These are phyloP conservation scores for Stenurella melanura DNA, from an alignment of 2,888 invertebrate species.

Conservation along the genomic window DNA sequence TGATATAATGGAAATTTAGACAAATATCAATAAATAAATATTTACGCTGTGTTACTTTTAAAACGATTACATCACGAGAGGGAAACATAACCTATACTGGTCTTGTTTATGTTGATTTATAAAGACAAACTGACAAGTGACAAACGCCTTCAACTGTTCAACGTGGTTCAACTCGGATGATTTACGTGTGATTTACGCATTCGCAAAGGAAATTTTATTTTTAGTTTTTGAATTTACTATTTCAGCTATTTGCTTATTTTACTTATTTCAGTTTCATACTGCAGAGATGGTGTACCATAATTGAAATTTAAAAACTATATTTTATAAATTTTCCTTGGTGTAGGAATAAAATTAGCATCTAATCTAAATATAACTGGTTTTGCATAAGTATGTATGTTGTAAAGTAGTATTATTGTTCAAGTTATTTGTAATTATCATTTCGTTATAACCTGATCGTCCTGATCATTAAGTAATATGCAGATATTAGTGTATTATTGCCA, in stretches of 20 bases:
- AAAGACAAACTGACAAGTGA: slow-evolving; percentile 12
- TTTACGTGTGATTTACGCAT: slow-evolving; percentile 2
- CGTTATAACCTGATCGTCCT: too few relatives aligned
- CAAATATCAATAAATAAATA: slow-evolving; percentile 60
- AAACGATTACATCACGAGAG: slow-evolving; percentile 60
- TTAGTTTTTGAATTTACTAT: not conserved
- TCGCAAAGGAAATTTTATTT: not conserved
- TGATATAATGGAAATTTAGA: slow-evolving; percentile 43
- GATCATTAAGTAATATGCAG: too few relatives aligned
- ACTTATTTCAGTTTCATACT: not conserved
- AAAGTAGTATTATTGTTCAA: not conserved
- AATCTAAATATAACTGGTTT: slow-evolving; percentile 37
- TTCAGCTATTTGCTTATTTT: too few relatives aligned
- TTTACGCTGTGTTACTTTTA: slow-evolving; percentile 57
- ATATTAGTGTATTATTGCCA: too few relatives aligned
- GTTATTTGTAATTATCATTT: not conserved
- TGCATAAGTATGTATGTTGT: slow-evolving; percentile 34
- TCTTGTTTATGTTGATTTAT: slow-evolving; percentile 55
- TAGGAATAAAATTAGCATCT: slow-evolving; percentile 43
- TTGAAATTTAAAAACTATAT: slow-evolving; percentile 1
- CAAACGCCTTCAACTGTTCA: too few relatives aligned
- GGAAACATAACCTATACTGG: slow-evolving; percentile 59
- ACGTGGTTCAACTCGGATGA: too few relatives aligned
- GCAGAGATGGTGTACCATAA: not conserved
- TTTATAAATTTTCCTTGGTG: slow-evolving; percentile 17